These are phyloP conservation scores for Malurus leucopterus DNA, from an alignment of 2,797 vertebrate genomes.

Conservation along the genomic window DNA sequence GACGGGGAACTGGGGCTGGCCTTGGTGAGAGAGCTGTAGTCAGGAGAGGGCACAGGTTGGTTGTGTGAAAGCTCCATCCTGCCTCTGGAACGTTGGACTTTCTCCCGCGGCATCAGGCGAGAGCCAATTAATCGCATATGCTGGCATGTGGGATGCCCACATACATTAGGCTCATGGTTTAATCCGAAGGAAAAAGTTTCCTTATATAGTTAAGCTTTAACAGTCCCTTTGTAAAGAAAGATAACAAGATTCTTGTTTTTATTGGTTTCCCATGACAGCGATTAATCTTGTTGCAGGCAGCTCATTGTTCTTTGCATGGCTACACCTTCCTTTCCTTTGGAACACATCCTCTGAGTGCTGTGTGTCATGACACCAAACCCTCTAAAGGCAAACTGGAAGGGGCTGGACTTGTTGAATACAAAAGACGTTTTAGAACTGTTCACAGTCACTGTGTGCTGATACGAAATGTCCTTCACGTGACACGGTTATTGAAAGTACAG, in stretches of 20 bases:
- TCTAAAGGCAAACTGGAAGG: slow-evolving; percentile 18
- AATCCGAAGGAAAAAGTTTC: slow-evolving; percentile 49
- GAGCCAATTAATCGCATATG: not conserved
- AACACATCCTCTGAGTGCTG: not conserved
- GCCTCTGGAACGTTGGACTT: not conserved
- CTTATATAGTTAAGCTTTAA: slow-evolving; percentile 52
- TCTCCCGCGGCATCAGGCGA: not conserved
- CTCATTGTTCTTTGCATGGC: slow-evolving; percentile 18
- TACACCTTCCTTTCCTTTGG: slow-evolving; percentile 35
- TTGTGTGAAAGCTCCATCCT: not conserved
- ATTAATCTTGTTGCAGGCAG: slow-evolving; percentile 2
- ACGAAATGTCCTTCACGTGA: slow-evolving; percentile 4
- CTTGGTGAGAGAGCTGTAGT: not conserved
- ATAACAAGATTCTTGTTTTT: slow-evolving; percentile 34
- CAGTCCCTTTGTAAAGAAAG: slow-evolving; percentile 26
- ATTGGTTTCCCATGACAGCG: not conserved
- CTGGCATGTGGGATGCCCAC: not conserved
- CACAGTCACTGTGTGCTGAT: slow-evolving; percentile 17
- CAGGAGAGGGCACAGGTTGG: not conserved
- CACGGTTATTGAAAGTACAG: not conserved
- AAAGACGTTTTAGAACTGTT: slow-evolving; percentile 3
- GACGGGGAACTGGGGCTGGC: not conserved
- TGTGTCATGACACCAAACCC: not conserved
- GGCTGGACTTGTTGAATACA: slow-evolving; percentile 1
- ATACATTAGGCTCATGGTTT: not conserved